phyloP scores from a whole-genome alignment of 2,797 vertebrate genomes.

The Hozukius guyotensis region DNA sequence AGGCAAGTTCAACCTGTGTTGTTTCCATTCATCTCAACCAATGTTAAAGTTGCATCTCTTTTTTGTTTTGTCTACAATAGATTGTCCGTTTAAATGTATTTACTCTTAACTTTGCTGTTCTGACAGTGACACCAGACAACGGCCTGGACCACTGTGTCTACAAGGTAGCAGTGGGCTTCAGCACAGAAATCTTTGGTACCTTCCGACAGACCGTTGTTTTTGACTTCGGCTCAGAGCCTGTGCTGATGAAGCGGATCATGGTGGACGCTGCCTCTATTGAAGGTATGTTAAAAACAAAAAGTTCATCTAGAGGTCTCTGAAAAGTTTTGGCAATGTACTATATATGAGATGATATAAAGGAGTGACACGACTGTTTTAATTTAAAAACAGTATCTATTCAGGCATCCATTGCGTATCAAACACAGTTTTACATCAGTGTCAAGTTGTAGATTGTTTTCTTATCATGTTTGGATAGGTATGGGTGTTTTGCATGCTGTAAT shows the following conservation, averaged over 20 bases:
- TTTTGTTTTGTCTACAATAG: not conserved
- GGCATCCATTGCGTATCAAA: not conserved
- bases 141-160: constrained; percentile 96
- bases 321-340: not conserved
- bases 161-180: constrained; percentile 94
- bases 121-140: constrained; percentile 81
- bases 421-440: not conserved
- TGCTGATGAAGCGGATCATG: constrained; percentile 98
- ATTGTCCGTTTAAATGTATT: not conserved
- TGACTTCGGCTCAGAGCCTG: constrained; percentile 97
- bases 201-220: constrained; percentile 99
- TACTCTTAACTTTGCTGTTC: not conserved
- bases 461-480: not conserved
- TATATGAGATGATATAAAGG: not conserved
- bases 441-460: not conserved
- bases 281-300: constrained; percentile 81
- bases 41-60: not conserved
- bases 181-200: constrained; percentile 98
- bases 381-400: not conserved
- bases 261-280: constrained; percentile 98
- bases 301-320: not conserved
- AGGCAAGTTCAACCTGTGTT: not conserved
- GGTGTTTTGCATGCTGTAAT: not conserved
- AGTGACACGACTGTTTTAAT: not conserved
- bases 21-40: not conserved